A percentile compares a stretch with the other conserved stretches of the same genome.
Conservation (phyloP, 1,140 invertebrate species). For the Drosophila ironensis region DNA sequence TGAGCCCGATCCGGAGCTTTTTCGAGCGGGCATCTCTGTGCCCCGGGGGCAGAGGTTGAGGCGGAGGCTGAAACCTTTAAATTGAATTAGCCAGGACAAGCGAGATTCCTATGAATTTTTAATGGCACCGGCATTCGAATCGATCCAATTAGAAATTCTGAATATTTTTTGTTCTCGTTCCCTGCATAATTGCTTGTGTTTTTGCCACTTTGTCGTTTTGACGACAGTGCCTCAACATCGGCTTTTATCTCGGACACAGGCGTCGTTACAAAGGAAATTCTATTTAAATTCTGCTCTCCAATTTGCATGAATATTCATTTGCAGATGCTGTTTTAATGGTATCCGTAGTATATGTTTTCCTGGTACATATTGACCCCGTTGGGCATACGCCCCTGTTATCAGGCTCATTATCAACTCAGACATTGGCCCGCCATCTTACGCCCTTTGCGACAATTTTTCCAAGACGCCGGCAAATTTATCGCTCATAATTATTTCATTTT, state of each 20-base stretch:
- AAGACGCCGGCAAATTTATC: slow-evolving; percentile 68
- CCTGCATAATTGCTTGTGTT: slow-evolving; percentile 52
- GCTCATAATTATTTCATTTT: slow-evolving; percentile 78
- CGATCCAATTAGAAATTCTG: slow-evolving; percentile 72
- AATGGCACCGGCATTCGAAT: slow-evolving; percentile 55
- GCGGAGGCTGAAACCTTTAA: slow-evolving; percentile 40
- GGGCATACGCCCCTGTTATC: neutral
- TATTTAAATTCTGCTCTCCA: too few relatives aligned
- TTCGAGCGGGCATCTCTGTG: slow-evolving; percentile 14
- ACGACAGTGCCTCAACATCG: slow-evolving; percentile 55
- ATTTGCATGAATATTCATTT: too few relatives aligned
- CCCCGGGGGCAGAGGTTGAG: slow-evolving; percentile 10
- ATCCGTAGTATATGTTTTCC: too few relatives aligned
- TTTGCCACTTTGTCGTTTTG: slow-evolving; percentile 1
- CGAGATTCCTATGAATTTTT: slow-evolving; percentile 64
- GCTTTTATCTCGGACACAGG: neutral
- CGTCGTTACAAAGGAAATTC: neutral
- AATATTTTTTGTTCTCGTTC: slow-evolving; percentile 27
- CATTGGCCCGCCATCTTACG: neutral
- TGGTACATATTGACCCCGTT: too few relatives aligned
- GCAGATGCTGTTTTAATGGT: too few relatives aligned
- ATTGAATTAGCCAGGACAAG: slow-evolving; percentile 65
- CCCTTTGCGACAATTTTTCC: slow-evolving; percentile 52
- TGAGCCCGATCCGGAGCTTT: slow-evolving; percentile 33
- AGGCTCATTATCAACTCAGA: slow-evolving; percentile 59